These are phyloP conservation scores for Psittacula cyanocephala DNA, from an alignment of 2,113 vertebrate species.

Conservation along the genomic window DNA sequence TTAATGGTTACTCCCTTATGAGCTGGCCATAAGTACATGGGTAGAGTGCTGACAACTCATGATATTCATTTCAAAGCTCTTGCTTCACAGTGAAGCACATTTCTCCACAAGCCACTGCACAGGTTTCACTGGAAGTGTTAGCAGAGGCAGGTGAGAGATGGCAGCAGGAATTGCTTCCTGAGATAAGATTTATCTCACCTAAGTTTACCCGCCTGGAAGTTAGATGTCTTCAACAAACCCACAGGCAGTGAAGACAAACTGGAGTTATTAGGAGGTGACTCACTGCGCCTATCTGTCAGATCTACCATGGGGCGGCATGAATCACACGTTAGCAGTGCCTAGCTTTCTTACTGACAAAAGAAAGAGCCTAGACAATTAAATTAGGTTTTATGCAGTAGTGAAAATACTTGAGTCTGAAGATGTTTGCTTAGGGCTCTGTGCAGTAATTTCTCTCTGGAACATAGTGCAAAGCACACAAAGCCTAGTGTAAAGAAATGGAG, in stretches of 20 bases:
- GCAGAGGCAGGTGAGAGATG: neutral
- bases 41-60: neutral
- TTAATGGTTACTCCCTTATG: neutral
- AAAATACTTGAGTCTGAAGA: rapidly evolving
- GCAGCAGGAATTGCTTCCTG: neutral
- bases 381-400: neutral
- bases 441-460: neutral
- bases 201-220: neutral
- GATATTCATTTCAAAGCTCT: neutral
- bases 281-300: neutral
- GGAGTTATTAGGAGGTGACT: neutral
- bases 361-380: neutral
- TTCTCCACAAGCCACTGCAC: neutral
- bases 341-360: neutral
- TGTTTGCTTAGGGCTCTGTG: neutral
- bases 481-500: neutral
- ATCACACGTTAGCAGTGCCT: neutral
- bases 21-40: neutral
- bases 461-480: neutral
- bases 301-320: neutral
- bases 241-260: neutral
- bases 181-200: neutral
- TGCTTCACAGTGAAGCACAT: neutral
- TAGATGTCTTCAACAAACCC: neutral
- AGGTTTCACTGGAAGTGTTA: neutral